Base-by-base conservation (phyloP, 2,888 invertebrate species). In the Periphyllus acericola region DNA sequence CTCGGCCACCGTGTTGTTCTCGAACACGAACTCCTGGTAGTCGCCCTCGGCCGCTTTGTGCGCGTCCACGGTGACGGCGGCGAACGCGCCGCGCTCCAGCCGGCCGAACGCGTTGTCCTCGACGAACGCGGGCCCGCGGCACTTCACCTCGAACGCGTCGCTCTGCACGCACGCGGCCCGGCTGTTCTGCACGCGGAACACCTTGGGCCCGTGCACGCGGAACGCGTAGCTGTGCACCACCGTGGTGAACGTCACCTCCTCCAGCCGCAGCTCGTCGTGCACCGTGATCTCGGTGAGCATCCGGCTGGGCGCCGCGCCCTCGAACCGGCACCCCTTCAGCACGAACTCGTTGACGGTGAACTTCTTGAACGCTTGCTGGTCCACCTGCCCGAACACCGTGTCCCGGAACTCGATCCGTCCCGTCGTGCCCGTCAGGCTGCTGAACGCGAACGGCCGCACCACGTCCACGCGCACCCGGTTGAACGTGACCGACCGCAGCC, bases 321-420 rank as follows among this genome's bases (percentile, higher is more conserved):
- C 92, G 79, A 95, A 93, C 21, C 91, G 92, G 36, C 95, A 94
- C 6, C 95, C 94, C 74, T 93, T 93, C 83, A 96, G 91, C 89
- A 94, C 92, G 89, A 96, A 93, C 90, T 94, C 93, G 66, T 93
- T 93, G 0, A 95, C 94, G 46, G 94, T 93, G 91, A 96, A 96
- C 92, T 96, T 96, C 91, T 96, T 96, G 90, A 96, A 96, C 3
- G 96, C 94, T 92, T 96, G 94, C 72, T 93, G 93, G 90, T 95
- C 94, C 79, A 96, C 93, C 81, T 92, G 93, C 74, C 93, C 92
- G 76, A 95, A 93, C 4, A 91, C 91, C 88, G 94, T 94, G 90
- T 94, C 93, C 60, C 92, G 92, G 89, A 96, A 92, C 90, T 94
- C 93, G 89, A 96, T 93, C 83, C 93, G 81, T 8, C 72, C 93